phyloP scores from a whole-genome alignment of 92 coral and sea anemone species.

The Bergia puertoricense region DNA sequence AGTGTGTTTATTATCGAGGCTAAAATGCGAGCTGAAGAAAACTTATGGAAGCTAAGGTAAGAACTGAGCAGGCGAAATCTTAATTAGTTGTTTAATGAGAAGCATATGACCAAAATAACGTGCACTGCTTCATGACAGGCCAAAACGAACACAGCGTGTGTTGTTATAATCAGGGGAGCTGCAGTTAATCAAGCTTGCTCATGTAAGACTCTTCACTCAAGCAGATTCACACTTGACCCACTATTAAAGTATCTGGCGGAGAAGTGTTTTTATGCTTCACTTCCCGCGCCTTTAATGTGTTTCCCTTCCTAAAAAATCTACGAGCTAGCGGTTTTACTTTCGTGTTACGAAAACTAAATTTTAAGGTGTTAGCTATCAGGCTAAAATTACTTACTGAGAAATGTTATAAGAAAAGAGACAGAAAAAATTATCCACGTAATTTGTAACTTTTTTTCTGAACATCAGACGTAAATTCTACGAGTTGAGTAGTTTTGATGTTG shows the following conservation, averaged over 20 bases:
- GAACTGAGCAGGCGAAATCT: background rate
- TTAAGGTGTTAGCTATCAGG: background rate
- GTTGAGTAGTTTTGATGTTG: conserved; percentile 4
- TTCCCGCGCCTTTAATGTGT: background rate
- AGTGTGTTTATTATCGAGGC: conserved; percentile 25
- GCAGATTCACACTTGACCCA: conserved; percentile 30
- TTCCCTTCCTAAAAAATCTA: conserved; percentile 4
- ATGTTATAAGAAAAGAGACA: background rate
- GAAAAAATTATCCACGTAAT: conserved; percentile 4
- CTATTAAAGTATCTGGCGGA: conserved; percentile 19
- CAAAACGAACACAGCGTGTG: background rate
- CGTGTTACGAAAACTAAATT: background rate
- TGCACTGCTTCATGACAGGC: background rate
- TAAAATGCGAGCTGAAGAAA: conserved; percentile 38
- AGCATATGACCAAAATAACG: background rate
- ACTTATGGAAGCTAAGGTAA: conserved; percentile 4
- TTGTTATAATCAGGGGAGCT: background rate
- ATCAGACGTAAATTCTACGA: background rate
- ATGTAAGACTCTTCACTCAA: conserved; percentile 6
- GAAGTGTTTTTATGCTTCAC: background rate
- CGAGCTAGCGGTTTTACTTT: background rate
- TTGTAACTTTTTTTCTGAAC: conserved; percentile 28
- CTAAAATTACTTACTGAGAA: background rate
- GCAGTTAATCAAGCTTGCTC: background rate
- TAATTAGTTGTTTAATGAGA: background rate